Conservation (phyloP, 37 sponge, comb jelly and placozoan species). For the Hormiphora californensis region DNA sequence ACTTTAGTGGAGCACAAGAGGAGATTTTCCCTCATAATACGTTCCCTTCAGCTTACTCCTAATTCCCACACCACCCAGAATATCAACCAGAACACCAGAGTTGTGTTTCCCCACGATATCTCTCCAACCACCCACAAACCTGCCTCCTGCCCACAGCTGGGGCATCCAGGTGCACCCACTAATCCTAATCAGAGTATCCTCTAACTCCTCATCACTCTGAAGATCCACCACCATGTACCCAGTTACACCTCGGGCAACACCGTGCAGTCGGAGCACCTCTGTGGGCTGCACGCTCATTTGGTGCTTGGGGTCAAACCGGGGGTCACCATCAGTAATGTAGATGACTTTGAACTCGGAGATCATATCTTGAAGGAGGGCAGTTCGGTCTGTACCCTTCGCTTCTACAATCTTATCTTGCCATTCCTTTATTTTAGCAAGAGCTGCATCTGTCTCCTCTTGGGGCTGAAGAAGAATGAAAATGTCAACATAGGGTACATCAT, state of each 20-base stretch:
- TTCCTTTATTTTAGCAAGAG: not conserved
- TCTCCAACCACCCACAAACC: constrained; percentile 35
- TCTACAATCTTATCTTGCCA: not conserved
- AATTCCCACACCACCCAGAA: not conserved
- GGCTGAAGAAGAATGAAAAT: not conserved
- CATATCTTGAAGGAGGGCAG: not conserved
- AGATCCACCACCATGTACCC: constrained; percentile 4
- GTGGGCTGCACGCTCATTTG: not conserved
- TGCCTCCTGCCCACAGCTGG: constrained; percentile 46
- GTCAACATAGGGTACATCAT: too few relatives aligned
- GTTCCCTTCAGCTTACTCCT: constrained; percentile 19
- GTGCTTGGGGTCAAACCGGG: not conserved
- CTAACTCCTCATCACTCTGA: constrained; percentile 27
- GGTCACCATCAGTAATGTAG: constrained; percentile 22
- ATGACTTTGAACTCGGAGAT: constrained; percentile 8
- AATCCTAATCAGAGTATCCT: constrained; percentile 10
- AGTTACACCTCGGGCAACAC: constrained; percentile 1
- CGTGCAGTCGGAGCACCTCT: not conserved
- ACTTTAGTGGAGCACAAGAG: not conserved
- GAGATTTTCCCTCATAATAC: constrained; percentile 35
- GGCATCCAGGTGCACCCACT: constrained; percentile 48
- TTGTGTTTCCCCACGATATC: not conserved
- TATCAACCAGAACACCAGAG: not conserved
- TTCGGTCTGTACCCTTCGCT: constrained; percentile 9
- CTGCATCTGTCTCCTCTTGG: constrained; percentile 34